phyloP scores from a whole-genome alignment of 2,888 invertebrate species.

The Oligia fasciuncula region DNA sequence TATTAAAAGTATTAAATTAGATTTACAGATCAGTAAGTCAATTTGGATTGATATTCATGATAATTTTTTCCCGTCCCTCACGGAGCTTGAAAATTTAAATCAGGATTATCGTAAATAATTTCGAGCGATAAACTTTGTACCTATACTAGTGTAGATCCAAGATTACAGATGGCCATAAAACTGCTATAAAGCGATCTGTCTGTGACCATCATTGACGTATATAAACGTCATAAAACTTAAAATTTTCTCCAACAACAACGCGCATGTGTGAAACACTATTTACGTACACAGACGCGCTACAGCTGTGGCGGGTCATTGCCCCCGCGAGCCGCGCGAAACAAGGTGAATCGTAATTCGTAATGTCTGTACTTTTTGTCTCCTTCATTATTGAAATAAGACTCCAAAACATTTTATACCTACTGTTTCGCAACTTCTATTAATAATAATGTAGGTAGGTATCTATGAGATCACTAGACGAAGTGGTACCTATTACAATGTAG shows the following conservation, averaged over 20 bases:
- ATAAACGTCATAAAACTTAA: slow-evolving; percentile 49
- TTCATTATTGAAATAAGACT: slow-evolving; percentile 75
- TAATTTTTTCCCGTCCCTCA: slow-evolving; percentile 2
- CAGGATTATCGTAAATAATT: slow-evolving; percentile 6
- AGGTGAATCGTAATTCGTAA: slow-evolving; percentile 85
- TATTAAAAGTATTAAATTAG: background rate
- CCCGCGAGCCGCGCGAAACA: slow-evolving; percentile 83
- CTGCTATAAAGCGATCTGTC: slow-evolving; percentile 9
- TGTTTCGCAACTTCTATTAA: slow-evolving; percentile 65
- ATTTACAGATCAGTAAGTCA: slow-evolving; percentile 27
- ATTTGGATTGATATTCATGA: slow-evolving; percentile 35
- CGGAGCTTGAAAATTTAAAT: slow-evolving; percentile 36
- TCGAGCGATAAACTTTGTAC: slow-evolving; percentile 18
- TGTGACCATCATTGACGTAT: slow-evolving; percentile 37
- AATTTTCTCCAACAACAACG: slow-evolving; percentile 64
- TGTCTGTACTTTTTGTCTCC: slow-evolving; percentile 79
- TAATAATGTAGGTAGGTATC: slow-evolving; percentile 48
- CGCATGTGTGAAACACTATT: slow-evolving; percentile 76
- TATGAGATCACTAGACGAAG: slow-evolving; percentile 63
- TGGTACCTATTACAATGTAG: slow-evolving; percentile 49
- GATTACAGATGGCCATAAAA: slow-evolving; percentile 20
- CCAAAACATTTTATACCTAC: slow-evolving; percentile 63
- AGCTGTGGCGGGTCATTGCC: slow-evolving; percentile 86
- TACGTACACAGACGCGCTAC: slow-evolving; percentile 76
- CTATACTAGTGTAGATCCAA: slow-evolving; percentile 26